Conservation (phyloP, 2,113 vertebrate species). For the Addax nasomaculatus region DNA sequence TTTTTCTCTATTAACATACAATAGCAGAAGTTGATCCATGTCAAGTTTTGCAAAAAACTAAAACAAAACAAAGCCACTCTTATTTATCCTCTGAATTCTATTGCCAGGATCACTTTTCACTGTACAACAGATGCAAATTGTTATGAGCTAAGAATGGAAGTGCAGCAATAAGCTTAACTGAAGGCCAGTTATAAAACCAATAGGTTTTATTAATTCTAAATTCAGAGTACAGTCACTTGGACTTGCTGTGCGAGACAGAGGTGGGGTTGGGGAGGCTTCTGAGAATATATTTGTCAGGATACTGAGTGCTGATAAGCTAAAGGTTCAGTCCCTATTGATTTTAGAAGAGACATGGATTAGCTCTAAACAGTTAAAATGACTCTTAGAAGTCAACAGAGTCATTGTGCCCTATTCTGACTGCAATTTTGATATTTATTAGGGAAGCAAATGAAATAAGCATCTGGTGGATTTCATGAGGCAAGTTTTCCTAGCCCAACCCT, state of each 20-base stretch:
- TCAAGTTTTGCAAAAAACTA: background rate
- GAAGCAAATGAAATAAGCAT: background rate
- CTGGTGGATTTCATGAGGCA: background rate
- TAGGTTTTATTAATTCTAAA: background rate
- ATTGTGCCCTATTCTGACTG: background rate
- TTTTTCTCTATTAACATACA: background rate
- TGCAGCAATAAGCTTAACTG: background rate
- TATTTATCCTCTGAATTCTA: slow-evolving; percentile 3
- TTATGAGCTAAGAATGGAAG: background rate
- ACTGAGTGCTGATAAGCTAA: background rate
- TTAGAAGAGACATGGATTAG: background rate
- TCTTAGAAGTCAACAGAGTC: background rate
- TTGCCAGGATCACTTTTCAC: background rate
- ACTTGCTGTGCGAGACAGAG: background rate
- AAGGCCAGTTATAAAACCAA: background rate
- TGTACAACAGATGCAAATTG: background rate
- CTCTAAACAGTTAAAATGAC: background rate
- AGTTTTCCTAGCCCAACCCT: background rate
- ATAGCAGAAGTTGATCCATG: background rate
- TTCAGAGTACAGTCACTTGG: background rate
- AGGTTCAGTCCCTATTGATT: background rate
- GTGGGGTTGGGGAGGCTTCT: background rate
- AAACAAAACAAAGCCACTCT: background rate
- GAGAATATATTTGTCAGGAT: background rate
- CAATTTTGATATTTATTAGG: background rate